These are phyloP conservation scores for Halcyon senegalensis DNA, from an alignment of 2,113 vertebrate species.

Conservation along the genomic window DNA sequence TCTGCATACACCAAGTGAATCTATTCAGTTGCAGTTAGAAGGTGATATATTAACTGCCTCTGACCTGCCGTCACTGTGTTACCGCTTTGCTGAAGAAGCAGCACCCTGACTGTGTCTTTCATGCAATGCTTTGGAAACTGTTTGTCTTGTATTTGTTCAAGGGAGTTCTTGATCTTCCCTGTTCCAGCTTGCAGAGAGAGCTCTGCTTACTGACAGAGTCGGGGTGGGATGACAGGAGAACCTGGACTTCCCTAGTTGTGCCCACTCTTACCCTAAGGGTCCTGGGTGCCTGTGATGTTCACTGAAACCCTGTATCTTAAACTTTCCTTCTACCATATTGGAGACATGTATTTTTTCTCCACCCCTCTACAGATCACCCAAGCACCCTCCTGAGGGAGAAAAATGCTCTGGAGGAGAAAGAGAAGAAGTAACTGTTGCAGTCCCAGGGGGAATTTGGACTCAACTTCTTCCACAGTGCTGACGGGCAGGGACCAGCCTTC, in stretches of 20 bases:
- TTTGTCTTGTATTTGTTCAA: neutral
- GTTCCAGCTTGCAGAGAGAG: neutral
- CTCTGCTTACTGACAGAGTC: neutral
- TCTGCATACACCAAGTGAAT: neutral
- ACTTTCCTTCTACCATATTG: neutral
- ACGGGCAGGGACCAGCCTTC: neutral
- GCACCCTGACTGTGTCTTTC: neutral
- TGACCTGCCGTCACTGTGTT: neutral
- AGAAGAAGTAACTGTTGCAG: neutral
- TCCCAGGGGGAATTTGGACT: neutral
- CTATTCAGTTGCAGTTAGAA: neutral
- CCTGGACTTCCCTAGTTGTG: neutral
- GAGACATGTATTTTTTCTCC: neutral
- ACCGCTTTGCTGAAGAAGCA: neutral
- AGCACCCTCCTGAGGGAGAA: neutral
- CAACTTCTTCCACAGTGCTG: neutral
- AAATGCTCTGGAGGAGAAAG: neutral
- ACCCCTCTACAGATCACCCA: neutral
- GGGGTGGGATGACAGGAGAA: accelerated
- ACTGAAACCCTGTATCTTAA: neutral
- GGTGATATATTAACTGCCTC: neutral
- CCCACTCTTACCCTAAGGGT: neutral
- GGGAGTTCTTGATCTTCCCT: neutral
- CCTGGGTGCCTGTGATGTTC: neutral
- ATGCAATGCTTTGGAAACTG: neutral